phyloP scores from a whole-genome alignment of 2,888 invertebrate species.

The Dolichopus griseipennis region DNA sequence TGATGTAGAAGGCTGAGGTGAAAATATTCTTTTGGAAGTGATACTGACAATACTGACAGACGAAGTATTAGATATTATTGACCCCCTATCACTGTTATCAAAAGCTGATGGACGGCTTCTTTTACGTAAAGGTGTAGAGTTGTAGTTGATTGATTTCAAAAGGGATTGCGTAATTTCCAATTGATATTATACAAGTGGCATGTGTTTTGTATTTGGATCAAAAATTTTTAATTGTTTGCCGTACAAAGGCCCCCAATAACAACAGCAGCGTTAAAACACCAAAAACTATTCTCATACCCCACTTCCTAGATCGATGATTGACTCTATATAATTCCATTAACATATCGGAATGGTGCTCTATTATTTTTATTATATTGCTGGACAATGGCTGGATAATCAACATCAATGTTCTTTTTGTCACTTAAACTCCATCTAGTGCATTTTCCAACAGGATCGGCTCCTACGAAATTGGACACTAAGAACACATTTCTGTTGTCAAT shows the following conservation, averaged over 20 bases:
- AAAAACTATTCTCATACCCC: slow-evolving; percentile 10
- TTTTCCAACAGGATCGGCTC: slow-evolving; percentile 7
- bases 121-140: no score
- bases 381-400: slow-evolving; percentile 11
- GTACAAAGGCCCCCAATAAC: slow-evolving; percentile 7
- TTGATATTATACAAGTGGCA: no score
- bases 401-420: background rate
- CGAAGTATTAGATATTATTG: no score
- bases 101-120: no score
- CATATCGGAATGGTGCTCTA: slow-evolving; percentile 12
- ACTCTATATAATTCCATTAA: slow-evolving; percentile 12
- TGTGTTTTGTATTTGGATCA: no score
- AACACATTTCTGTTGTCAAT: slow-evolving; percentile 8
- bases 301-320: background rate
- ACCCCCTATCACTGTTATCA: no score
- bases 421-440: slow-evolving; percentile 9
- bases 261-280: slow-evolving; percentile 9
- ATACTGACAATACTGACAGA: no score
- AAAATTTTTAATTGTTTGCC: no score
- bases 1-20: no score
- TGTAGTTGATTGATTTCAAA: no score
- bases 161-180: no score
- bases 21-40: no score
- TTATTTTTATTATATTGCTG: slow-evolving; percentile 13
- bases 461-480: slow-evolving; percentile 13